Evolutionary conservation across 2,888 invertebrate species (phyloP).

Genomic region (Ceraclea dissimilis): DNA sequence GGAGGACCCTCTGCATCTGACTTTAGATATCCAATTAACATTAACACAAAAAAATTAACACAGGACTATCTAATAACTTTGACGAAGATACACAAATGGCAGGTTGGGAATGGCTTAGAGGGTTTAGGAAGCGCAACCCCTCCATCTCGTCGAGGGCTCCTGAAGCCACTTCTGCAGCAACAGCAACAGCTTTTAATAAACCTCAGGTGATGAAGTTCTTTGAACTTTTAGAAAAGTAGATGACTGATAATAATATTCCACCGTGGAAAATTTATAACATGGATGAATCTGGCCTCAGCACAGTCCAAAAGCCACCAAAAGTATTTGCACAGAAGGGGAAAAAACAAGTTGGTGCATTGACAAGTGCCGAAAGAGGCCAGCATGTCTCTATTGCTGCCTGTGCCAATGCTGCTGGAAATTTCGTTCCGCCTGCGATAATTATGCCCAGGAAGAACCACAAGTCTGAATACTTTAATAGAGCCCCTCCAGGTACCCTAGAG

Average conservation of each 20-base stretch:
- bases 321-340: not conserved
- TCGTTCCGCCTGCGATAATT: not conserved
- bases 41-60: too few relatives aligned
- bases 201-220: conserved; percentile 21
- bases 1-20: too few relatives aligned
- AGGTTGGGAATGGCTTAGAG: conserved; percentile 14
- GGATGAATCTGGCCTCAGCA: not conserved
- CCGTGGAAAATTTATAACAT: conserved; percentile 16
- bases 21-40: too few relatives aligned
- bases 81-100: conserved; percentile 7
- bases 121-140: conserved; percentile 16
- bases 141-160: conserved; percentile 22
- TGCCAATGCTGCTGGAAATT: conserved; percentile 1
- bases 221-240: conserved; percentile 11
- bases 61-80: conserved; percentile 1
- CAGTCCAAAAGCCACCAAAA: not conserved
- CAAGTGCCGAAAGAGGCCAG: not conserved
- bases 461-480: conserved; percentile 1
- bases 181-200: conserved; percentile 20
- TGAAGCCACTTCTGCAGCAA: conserved; percentile 18
- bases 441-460: not conserved
- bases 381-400: conserved; percentile 1
- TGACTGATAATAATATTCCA: conserved; percentile 12
- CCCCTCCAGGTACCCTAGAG: not conserved
- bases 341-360: not conserved